Percentiles rank a stretch among this genome's conserved stretches.
Evolutionary conservation across 30 jellyfish, hydroid and myxozoan genomes (phyloP).

Genomic region (Cassiopea xamachana): DNA sequence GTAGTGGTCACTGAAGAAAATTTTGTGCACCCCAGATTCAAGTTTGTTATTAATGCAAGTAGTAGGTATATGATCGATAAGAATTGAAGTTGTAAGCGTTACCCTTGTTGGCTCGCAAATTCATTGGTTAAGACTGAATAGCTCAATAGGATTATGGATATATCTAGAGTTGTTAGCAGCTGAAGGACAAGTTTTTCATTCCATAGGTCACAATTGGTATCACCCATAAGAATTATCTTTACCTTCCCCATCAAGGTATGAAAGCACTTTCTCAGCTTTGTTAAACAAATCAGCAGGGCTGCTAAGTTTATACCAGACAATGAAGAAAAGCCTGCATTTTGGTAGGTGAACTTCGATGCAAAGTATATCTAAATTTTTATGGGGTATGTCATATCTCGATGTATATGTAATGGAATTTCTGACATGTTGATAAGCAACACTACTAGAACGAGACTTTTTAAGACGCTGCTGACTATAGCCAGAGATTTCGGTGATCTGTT

Average conservation of each 20-base stretch:
- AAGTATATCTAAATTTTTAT: background rate
- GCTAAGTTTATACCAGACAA: background rate
- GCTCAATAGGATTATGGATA: conserved; percentile 16
- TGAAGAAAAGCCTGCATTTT: background rate
- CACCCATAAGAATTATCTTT: conserved; percentile 33
- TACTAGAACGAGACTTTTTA: background rate
- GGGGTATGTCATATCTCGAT: background rate
- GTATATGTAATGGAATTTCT: background rate
- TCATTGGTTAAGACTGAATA: background rate
- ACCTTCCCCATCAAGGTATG: background rate
- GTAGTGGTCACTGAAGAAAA: conserved; percentile 22
- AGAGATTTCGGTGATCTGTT: background rate
- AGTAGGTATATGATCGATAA: conserved; percentile 19
- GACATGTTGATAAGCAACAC: background rate
- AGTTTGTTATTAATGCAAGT: background rate
- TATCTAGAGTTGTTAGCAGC: conserved; percentile 21
- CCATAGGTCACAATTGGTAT: background rate
- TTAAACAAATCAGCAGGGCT: background rate
- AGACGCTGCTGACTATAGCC: background rate
- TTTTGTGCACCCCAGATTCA: background rate
- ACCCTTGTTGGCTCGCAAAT: background rate
- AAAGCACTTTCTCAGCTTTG: background rate
- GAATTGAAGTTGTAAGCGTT: background rate
- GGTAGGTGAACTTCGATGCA: background rate
- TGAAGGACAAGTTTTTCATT: conserved; percentile 7